Evolutionary conservation across 2,888 invertebrate genomes (phyloP).

Genomic region (Hetaerina titia): DNA sequence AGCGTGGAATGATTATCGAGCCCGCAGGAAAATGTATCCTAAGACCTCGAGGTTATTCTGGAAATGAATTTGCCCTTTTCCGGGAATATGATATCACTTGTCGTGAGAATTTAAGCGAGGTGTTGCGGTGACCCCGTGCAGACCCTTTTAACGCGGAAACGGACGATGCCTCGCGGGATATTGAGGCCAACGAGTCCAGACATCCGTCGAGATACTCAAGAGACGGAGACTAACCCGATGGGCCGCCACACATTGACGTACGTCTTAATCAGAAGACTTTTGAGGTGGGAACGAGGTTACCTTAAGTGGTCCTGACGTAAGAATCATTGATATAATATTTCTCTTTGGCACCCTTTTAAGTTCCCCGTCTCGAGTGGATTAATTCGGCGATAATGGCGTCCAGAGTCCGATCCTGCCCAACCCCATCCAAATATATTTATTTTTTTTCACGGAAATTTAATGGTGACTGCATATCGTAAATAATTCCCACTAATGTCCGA

Average conservation of each 20-base stretch:
- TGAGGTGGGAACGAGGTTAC: background rate
- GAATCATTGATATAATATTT: slow-evolving; percentile 8
- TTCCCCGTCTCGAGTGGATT: background rate
- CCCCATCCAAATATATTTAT: background rate
- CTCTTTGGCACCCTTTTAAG: background rate
- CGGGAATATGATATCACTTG: too few relatives aligned
- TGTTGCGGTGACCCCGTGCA: background rate
- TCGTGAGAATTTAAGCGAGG: too few relatives aligned
- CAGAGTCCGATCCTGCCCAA: background rate
- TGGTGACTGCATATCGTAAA: background rate
- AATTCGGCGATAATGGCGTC: background rate
- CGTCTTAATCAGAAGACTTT: background rate
- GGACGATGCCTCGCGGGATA: background rate
- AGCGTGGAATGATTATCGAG: too few relatives aligned
- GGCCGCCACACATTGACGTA: background rate
- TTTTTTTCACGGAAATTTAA: background rate
- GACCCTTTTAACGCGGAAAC: background rate
- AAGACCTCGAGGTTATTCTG: too few relatives aligned
- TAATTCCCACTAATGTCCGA: background rate
- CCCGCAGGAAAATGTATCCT: too few relatives aligned
- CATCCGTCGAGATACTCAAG: background rate
- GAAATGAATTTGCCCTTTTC: too few relatives aligned
- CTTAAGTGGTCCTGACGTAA: background rate
- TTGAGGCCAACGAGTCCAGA: background rate
- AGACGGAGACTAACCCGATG: background rate